Percentiles rank a stretch among this genome's conserved stretches.
phyloP scores from a whole-genome alignment of 2,797 vertebrate species.

The Mycteria americana region DNA sequence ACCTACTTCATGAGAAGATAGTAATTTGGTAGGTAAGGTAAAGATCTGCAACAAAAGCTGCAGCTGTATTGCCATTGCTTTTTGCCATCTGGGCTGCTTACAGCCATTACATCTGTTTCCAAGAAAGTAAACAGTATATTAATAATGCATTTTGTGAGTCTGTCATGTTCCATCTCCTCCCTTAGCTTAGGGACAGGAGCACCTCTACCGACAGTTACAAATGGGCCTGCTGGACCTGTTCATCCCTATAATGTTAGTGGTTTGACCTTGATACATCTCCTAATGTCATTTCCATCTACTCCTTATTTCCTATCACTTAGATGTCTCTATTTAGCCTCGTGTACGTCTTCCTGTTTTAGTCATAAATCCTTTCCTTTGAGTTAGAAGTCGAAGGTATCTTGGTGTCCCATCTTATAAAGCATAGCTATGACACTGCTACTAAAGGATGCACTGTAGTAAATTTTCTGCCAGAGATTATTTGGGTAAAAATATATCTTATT shows the following conservation, averaged over 20 bases:
- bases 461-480: slow-evolving; percentile 23
- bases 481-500: slow-evolving; percentile 16
- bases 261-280: slow-evolving; percentile 53
- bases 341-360: slow-evolving; percentile 24
- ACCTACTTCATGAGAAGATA: neutral
- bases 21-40: neutral
- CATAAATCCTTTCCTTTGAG: slow-evolving; percentile 49
- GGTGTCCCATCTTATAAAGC: slow-evolving; percentile 33
- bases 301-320: slow-evolving; percentile 41
- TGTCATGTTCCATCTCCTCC: neutral
- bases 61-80: neutral
- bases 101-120: neutral
- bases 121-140: neutral
- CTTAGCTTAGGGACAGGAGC: neutral
- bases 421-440: slow-evolving; percentile 22
- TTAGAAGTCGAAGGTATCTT: slow-evolving; percentile 39
- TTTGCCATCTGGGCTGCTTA: neutral
- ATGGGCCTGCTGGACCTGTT: neutral
- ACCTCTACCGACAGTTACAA: slow-evolving; percentile 6
- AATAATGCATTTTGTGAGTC: neutral
- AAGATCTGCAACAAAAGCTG: neutral
- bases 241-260: neutral
- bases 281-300: slow-evolving; percentile 36
- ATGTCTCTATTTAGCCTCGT: slow-evolving; percentile 35
- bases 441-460: slow-evolving; percentile 44